A percentile compares a stretch with the other conserved stretches of the same genome.
These are phyloP conservation scores for Rhinichthys osculus DNA, from an alignment of 2,797 vertebrate genomes.

Conservation along the genomic window DNA sequence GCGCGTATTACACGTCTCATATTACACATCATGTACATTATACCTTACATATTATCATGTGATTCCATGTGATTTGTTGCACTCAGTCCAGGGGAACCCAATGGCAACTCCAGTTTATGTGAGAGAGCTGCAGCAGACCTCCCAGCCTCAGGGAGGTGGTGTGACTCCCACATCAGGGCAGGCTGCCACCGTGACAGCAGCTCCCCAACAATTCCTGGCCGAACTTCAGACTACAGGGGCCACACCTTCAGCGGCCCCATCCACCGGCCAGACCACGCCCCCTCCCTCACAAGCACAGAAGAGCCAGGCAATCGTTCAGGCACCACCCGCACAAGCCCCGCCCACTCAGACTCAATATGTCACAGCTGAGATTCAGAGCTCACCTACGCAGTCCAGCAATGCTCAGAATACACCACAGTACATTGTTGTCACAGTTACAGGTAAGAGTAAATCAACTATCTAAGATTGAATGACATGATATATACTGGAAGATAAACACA, in stretches of 20 bases:
- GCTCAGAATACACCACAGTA: conserved; percentile 86
- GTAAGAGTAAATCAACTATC: conserved; percentile 71
- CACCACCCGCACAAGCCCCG: conserved; percentile 71
- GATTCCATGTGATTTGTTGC: conserved; percentile 42
- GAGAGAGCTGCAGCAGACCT: conserved; percentile 86
- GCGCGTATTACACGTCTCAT: background rate
- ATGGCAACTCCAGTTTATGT: conserved; percentile 94
- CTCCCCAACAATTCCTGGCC: conserved; percentile 84
- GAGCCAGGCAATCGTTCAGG: conserved; percentile 64
- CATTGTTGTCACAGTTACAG: conserved; percentile 93
- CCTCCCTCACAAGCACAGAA: conserved; percentile 72
- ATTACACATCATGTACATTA: background rate
- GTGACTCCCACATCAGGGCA: conserved; percentile 73
- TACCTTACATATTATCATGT: background rate
- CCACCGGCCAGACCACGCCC: conserved; percentile 73
- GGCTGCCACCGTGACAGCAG: conserved; percentile 68
- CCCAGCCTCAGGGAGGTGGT: conserved; percentile 77
- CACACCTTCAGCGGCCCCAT: conserved; percentile 68
- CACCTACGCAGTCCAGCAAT: conserved; percentile 78
- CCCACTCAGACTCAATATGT: conserved; percentile 86
- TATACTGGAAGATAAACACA: too few relatives aligned
- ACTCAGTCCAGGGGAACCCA: conserved; percentile 69
- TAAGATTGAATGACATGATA: background rate
- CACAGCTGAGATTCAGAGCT: conserved; percentile 85
- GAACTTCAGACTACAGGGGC: conserved; percentile 81